A percentile compares a stretch with the other conserved stretches of the same genome.
Evolutionary conservation across 1,140 invertebrate genomes (phyloP).

Genomic region (Brachionus paranguensis): DNA sequence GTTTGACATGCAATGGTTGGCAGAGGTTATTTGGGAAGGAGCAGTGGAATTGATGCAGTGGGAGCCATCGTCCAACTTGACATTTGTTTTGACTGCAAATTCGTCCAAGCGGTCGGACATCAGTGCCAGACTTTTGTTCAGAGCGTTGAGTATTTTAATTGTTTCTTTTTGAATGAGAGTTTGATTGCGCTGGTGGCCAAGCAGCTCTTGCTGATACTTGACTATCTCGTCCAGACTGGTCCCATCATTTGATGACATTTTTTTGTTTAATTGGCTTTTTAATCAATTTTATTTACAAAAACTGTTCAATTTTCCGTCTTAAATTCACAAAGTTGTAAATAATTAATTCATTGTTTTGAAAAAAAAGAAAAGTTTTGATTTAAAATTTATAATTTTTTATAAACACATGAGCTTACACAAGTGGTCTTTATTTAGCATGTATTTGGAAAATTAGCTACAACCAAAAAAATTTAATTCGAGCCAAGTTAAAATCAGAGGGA

Average conservation of each 20-base stretch:
- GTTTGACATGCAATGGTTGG: not conserved
- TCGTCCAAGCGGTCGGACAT: conserved; percentile 28
- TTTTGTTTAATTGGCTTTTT: not conserved
- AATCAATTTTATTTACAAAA: not conserved
- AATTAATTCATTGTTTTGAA: not conserved
- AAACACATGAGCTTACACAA: not conserved
- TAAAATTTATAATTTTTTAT: not conserved
- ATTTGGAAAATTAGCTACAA: not conserved
- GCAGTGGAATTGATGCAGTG: not conserved
- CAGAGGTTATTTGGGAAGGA: not conserved
- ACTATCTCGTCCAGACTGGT: conserved; percentile 18
- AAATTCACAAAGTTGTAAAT: not conserved
- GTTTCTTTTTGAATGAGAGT: conserved; percentile 15
- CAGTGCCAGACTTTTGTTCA: conserved; percentile 4
- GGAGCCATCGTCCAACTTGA: conserved; percentile 1
- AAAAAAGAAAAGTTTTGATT: not conserved
- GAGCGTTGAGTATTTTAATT: not conserved
- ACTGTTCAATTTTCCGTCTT: not conserved
- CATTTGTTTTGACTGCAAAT: conserved; percentile 18
- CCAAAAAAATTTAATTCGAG: not conserved
- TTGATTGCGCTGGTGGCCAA: conserved; percentile 1
- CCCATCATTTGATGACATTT: not conserved
- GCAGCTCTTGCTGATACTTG: conserved; percentile 20
- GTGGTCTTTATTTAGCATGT: not conserved
- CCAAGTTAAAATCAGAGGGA: not conserved